Percentiles rank a stretch among this genome's conserved stretches.
Evolutionary conservation across 1,140 invertebrate species (phyloP).

Genomic region (Trichonephila clavipes): DNA sequence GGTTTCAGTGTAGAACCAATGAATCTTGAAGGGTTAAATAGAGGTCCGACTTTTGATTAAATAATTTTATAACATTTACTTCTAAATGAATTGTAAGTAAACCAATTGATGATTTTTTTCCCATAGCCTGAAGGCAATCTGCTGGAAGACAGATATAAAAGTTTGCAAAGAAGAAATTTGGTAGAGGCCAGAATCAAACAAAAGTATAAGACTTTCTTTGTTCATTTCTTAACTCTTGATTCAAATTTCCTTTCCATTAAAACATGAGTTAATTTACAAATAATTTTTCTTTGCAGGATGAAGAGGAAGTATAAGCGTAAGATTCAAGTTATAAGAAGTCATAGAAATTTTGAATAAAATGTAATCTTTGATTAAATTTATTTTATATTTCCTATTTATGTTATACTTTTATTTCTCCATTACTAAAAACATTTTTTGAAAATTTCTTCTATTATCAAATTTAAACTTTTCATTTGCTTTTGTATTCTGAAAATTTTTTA

Average conservation of each 20-base stretch:
- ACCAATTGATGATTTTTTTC: neutral
- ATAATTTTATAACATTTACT: too few species aligned
- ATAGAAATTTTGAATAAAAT: slow-evolving; percentile 77
- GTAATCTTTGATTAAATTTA: neutral
- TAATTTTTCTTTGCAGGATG: slow-evolving; percentile 76
- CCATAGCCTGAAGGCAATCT: slow-evolving; percentile 85
- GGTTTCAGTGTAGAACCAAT: too few species aligned
- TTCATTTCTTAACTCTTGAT: neutral
- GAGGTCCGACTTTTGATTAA: too few species aligned
- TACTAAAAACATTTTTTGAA: neutral
- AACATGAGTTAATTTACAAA: neutral
- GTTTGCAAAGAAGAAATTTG: slow-evolving; percentile 89
- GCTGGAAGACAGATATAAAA: slow-evolving; percentile 88
- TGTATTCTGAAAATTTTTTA: too few species aligned
- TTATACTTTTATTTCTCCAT: neutral
- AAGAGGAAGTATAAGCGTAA: slow-evolving; percentile 82
- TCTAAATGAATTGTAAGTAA: neutral
- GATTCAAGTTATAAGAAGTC: slow-evolving; percentile 81
- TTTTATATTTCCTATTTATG: too few species aligned
- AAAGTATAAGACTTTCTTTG: slow-evolving; percentile 78
- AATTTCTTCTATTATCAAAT: too few species aligned
- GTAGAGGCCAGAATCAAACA: slow-evolving; percentile 84
- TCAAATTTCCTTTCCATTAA: neutral
- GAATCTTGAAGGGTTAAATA: too few species aligned
- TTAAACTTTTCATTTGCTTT: too few species aligned